Conservation (phyloP, 2,797 vertebrate genomes). For the Chelonia mydas region DNA sequence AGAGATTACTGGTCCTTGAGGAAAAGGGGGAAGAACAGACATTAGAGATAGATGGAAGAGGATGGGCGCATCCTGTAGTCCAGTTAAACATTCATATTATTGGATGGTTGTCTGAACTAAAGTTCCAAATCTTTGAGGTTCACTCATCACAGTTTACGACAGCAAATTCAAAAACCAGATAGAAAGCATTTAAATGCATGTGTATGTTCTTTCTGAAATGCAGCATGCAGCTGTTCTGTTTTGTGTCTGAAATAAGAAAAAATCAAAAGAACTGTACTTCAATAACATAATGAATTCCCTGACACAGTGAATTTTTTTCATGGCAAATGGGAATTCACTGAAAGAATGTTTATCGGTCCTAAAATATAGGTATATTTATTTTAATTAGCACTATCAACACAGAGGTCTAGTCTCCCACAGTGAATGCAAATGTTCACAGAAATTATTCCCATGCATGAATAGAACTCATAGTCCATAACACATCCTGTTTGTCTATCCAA, state of each 20-base stretch:
- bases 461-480: neutral
- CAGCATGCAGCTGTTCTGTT: conserved; percentile 56
- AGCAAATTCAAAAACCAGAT: conserved; percentile 55
- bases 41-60: neutral
- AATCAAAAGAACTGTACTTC: conserved; percentile 48
- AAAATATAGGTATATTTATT: conserved; percentile 17
- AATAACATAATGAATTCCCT: conserved; percentile 53
- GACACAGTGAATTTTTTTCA: conserved; percentile 18
- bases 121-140: conserved; percentile 16
- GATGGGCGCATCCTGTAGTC: neutral
- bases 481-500: neutral
- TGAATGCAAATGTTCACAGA: neutral
- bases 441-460: conserved; percentile 33
- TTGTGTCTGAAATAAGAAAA: conserved; percentile 62
- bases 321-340: neutral
- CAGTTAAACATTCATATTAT: neutral
- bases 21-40: neutral
- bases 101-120: neutral
- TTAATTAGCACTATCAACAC: conserved; percentile 21
- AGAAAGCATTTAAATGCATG: conserved; percentile 59
- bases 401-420: neutral
- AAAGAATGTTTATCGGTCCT: conserved; percentile 48
- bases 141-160: conserved; percentile 12
- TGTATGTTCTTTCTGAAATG: conserved; percentile 27
- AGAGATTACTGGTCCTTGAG: neutral